These are phyloP conservation scores for Eulemur rufifrons DNA, from an alignment of 2,113 vertebrate species.

Conservation along the genomic window DNA sequence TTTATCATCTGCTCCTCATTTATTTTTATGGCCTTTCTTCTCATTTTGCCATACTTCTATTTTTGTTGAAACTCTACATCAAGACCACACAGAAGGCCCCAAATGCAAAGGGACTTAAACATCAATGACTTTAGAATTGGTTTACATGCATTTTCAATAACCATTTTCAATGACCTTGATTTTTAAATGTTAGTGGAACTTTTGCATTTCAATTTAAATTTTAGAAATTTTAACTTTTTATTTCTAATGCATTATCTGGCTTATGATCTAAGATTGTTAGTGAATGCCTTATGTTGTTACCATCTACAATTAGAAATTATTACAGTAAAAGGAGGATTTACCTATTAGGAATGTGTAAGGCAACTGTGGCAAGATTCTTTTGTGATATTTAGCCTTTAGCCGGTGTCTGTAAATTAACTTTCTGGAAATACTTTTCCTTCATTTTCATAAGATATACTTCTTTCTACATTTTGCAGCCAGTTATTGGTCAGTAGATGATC, in stretches of 20 bases:
- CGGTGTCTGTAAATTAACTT: background rate
- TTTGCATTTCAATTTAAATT: background rate
- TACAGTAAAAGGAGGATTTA: background rate
- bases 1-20: background rate
- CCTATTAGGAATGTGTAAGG: background rate
- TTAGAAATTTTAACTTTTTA: background rate
- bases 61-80: background rate
- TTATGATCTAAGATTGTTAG: background rate
- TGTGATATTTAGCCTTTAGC: background rate
- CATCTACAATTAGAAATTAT: background rate
- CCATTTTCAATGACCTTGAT: background rate
- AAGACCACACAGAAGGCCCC: background rate
- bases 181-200: conserved; percentile 2
- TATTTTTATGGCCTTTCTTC: background rate
- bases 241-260: background rate
- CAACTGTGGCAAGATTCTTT: background rate
- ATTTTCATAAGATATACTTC: background rate
- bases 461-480: background rate
- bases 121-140: background rate
- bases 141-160: background rate
- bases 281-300: background rate
- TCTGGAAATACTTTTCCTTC: background rate
- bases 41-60: background rate
- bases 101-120: background rate
- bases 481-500: background rate